phyloP scores from a whole-genome alignment of 2,113 vertebrate species.

The Toxotes chatareus region DNA sequence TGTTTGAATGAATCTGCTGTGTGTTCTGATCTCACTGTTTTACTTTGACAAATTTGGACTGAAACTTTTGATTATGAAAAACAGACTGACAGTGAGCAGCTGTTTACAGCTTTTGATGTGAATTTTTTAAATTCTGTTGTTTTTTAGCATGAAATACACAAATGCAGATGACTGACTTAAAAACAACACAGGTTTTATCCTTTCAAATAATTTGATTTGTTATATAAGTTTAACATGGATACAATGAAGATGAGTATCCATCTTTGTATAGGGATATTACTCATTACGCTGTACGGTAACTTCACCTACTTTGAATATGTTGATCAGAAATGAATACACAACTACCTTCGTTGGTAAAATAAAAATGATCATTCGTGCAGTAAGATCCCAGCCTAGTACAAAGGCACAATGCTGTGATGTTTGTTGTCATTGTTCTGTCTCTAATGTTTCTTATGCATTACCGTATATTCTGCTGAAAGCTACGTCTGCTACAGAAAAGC shows the following conservation, averaged over 20 bases:
- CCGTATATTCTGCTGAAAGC: conserved; percentile 89
- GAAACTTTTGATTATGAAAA: background rate
- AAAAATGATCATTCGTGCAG: background rate
- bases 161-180: background rate
- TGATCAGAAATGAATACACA: background rate
- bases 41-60: background rate
- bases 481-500: conserved; percentile 90
- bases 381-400: background rate
- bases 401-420: background rate
- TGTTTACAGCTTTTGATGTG: no score
- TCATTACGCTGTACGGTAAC: background rate
- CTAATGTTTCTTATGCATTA: conserved; percentile 93
- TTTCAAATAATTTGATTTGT: background rate
- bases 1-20: conserved; percentile 58
- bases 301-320: conserved; percentile 9
- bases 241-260: background rate
- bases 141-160: background rate
- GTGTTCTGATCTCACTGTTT: conserved; percentile 15
- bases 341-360: background rate
- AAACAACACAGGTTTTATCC: no score
- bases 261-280: background rate
- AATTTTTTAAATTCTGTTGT: no score
- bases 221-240: background rate
- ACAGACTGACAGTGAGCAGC: no score
- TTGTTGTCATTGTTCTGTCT: conserved; percentile 65